Evolutionary conservation across 2,113 vertebrate species (phyloP).

Genomic region (Craseonycteris thonglongyai): DNA sequence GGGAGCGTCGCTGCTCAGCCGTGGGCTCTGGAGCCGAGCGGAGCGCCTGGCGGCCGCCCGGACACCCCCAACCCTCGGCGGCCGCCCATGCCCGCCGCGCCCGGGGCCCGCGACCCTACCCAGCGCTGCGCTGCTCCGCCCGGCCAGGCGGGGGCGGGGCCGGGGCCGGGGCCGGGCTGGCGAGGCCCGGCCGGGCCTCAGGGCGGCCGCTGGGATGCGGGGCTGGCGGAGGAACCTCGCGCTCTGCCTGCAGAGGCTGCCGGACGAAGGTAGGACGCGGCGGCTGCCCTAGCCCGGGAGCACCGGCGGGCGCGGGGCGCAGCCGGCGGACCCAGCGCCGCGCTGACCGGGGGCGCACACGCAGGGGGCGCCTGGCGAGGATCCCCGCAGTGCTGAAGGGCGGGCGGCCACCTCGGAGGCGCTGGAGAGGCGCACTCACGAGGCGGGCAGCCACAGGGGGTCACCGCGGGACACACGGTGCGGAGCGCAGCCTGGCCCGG

Average conservation of each 20-base stretch:
- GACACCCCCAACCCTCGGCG: background rate
- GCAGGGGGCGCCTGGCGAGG: background rate
- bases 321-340: background rate
- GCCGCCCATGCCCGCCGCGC: slow-evolving; percentile 58
- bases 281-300: background rate
- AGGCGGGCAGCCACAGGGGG: background rate
- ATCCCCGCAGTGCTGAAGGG: background rate
- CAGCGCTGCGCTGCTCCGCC: slow-evolving; percentile 57
- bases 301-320: background rate
- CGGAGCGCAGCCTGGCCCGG: background rate
- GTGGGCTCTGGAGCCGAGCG: background rate
- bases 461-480: slow-evolving; percentile 8
- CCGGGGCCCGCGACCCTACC: slow-evolving; percentile 53
- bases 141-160: slow-evolving; percentile 33
- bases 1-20: slow-evolving; percentile 9
- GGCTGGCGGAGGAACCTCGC: slow-evolving; percentile 88
- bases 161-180: slow-evolving; percentile 29
- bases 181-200: slow-evolving; percentile 27
- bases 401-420: background rate
- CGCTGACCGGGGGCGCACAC: background rate
- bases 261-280: slow-evolving; percentile 85
- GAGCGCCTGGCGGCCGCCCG: background rate
- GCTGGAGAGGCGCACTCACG: background rate
- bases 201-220: slow-evolving; percentile 80
- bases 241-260: slow-evolving; percentile 87